These are phyloP conservation scores for Arnoldichthys spilopterus DNA, from an alignment of 2,797 vertebrate genomes.

Conservation along the genomic window DNA sequence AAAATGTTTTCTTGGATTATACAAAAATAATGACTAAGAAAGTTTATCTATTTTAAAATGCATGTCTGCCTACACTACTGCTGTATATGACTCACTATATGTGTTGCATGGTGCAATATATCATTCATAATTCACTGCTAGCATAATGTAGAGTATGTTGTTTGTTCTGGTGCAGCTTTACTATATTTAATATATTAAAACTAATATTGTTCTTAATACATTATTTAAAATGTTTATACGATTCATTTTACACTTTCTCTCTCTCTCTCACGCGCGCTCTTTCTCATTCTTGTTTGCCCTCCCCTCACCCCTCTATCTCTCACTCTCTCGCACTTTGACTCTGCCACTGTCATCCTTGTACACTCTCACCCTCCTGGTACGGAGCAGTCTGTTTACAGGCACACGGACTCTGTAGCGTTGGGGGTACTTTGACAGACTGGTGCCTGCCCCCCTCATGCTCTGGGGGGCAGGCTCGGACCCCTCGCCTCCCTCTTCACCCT, in stretches of 20 bases:
- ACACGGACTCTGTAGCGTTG: conserved; percentile 44
- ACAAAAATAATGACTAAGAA: background rate
- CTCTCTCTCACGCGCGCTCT: background rate
- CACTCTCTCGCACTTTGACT: conserved; percentile 56
- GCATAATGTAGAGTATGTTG: conserved; percentile 5
- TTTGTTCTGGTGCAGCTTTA: conserved; percentile 21
- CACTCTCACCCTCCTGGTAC: conserved; percentile 72
- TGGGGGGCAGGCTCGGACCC: conserved; percentile 49
- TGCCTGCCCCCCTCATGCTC: conserved; percentile 57
- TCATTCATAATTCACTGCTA: background rate
- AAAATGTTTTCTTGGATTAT: background rate
- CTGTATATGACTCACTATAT: background rate
- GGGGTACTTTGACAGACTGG: conserved; percentile 57
- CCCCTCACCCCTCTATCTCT: conserved; percentile 56
- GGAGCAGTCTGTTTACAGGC: conserved; percentile 60
- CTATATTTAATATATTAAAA: conserved; percentile 3
- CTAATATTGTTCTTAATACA: background rate
- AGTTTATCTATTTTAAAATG: background rate
- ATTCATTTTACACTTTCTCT: background rate
- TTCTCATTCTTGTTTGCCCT: conserved; percentile 31
- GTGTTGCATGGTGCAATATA: background rate
- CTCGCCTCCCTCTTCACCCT: conserved; percentile 53
- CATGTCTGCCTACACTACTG: background rate
- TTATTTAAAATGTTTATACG: conserved; percentile 6
- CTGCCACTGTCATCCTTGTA: conserved; percentile 58